These are phyloP conservation scores for Hephaestus fuliginosus DNA, from an alignment of 2,797 vertebrate species.

Conservation along the genomic window DNA sequence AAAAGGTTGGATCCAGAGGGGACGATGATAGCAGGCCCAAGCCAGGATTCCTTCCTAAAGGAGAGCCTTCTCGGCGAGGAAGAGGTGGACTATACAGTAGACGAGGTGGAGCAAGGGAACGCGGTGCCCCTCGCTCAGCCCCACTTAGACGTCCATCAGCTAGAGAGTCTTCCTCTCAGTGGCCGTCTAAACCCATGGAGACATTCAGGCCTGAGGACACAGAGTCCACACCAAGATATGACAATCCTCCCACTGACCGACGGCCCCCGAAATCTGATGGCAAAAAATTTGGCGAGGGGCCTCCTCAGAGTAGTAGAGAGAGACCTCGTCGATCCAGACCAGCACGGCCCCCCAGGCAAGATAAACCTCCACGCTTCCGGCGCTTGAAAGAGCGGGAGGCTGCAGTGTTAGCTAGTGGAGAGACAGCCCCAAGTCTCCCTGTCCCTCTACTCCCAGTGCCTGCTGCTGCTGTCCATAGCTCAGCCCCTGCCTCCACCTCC, in stretches of 20 bases:
- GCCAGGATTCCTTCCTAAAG: conserved; percentile 96
- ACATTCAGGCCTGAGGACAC: conserved; percentile 91
- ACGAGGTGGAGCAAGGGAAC: conserved; percentile 89
- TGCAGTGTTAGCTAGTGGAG: conserved; percentile 86
- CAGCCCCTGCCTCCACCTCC: conserved; percentile 58
- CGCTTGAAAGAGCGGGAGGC: conserved; percentile 93
- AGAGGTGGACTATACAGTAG: conserved; percentile 94
- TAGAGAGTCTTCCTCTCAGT: conserved; percentile 88
- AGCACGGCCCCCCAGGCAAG: conserved; percentile 94
- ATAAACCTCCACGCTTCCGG: conserved; percentile 97
- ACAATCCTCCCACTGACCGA: conserved; percentile 79
- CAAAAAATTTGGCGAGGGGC: conserved; percentile 90
- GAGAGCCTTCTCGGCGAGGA: conserved; percentile 95
- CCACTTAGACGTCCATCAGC: conserved; percentile 89
- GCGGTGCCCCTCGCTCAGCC: conserved; percentile 89
- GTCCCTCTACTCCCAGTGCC: conserved; percentile 71
- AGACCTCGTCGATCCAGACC: conserved; percentile 94
- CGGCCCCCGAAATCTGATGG: conserved; percentile 90
- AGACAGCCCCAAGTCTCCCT: conserved; percentile 80
- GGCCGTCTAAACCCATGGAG: conserved; percentile 90
- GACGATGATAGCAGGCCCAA: conserved; percentile 93
- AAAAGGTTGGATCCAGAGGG: conserved; percentile 78
- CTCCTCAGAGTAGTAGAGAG: conserved; percentile 90
- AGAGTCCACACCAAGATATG: conserved; percentile 83
- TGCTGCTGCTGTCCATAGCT: conserved; percentile 73